A percentile compares a stretch with the other conserved stretches of the same genome.
Evolutionary conservation across 2,888 invertebrate species (phyloP).

Genomic region (Anodontia alba): DNA sequence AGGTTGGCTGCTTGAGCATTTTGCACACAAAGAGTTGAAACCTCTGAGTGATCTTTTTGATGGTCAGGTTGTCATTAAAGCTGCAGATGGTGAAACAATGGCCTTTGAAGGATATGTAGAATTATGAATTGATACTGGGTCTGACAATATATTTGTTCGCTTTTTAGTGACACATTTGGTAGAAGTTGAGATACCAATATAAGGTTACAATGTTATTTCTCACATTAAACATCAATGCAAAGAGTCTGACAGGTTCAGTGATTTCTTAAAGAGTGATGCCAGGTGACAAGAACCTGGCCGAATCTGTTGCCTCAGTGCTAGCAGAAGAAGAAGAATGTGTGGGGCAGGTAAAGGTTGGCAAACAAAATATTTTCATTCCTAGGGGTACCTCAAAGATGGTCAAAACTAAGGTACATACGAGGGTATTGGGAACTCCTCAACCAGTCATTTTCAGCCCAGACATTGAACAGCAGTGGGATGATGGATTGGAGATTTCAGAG

Average conservation of each 20-base stretch:
- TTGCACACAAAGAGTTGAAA: background rate
- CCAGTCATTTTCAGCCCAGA: constrained; percentile 15
- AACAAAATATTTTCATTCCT: constrained; percentile 15
- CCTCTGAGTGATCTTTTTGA: constrained; percentile 18
- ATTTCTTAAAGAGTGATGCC: background rate
- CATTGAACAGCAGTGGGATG: background rate
- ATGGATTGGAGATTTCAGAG: constrained; percentile 6
- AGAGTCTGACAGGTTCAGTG: background rate
- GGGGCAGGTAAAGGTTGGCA: constrained; percentile 8
- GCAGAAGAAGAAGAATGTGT: constrained; percentile 14
- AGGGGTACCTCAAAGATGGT: background rate
- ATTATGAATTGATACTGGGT: constrained; percentile 3
- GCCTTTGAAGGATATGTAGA: constrained; percentile 10
- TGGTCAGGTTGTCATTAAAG: constrained; percentile 14
- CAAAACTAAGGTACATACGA: constrained; percentile 9
- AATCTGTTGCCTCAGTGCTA: constrained; percentile 2
- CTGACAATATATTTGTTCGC: background rate
- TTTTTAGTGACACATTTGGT: constrained; percentile 31
- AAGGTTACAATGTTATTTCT: constrained; percentile 28
- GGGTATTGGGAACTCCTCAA: background rate
- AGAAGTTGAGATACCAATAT: constrained; percentile 20
- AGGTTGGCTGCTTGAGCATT: constrained; percentile 6
- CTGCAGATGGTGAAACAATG: constrained; percentile 22
- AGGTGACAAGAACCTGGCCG: background rate
- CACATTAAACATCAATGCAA: background rate